Conservation (phyloP, 2,797 vertebrate species). For the Intellagama lesueurii region DNA sequence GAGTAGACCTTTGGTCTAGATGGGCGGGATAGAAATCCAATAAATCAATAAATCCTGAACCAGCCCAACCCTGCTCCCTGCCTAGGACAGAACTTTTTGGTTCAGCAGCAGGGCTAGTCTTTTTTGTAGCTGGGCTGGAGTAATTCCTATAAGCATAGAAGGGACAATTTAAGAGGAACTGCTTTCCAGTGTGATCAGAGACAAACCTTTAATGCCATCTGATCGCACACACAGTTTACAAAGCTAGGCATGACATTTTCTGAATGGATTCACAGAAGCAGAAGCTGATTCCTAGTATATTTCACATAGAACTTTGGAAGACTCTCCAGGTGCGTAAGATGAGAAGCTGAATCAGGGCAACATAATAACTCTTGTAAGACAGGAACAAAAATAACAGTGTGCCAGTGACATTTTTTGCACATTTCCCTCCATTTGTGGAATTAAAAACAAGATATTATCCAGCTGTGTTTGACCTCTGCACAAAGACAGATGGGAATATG, state of each 20-base stretch:
- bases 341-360: not conserved
- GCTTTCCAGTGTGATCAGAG: too few relatives aligned
- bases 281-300: not conserved
- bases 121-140: too few relatives aligned
- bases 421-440: not conserved
- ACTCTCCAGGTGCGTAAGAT: not conserved
- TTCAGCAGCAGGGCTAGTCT: too few relatives aligned
- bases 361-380: not conserved
- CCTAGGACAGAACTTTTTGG: too few relatives aligned
- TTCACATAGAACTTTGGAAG: not conserved
- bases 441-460: constrained; percentile 3
- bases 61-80: too few relatives aligned
- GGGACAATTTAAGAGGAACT: too few relatives aligned
- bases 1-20: too few relatives aligned
- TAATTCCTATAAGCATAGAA: too few relatives aligned
- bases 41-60: too few relatives aligned
- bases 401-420: not conserved
- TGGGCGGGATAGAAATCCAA: too few relatives aligned
- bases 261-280: not conserved
- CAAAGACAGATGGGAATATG: not conserved
- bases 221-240: not conserved
- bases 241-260: not conserved
- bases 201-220: too few relatives aligned
- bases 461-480: not conserved
- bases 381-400: constrained; percentile 7